Conservation (phyloP, 2,797 vertebrate species). For the Acomys russatus region DNA sequence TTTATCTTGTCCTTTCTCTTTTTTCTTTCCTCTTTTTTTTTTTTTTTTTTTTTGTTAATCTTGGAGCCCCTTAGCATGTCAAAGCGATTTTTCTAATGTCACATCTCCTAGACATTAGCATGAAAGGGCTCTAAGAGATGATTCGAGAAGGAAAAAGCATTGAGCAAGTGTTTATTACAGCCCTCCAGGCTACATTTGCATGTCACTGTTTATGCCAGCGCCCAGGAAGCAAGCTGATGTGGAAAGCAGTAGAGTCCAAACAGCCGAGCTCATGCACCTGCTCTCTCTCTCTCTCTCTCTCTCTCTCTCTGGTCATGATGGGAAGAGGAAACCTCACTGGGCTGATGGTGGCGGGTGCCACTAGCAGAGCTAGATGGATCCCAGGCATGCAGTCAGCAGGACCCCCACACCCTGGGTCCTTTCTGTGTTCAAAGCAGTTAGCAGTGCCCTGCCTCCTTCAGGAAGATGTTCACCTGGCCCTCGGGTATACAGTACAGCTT, state of each 20-base stretch:
- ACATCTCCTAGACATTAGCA: slow-evolving; percentile 99
- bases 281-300: slow-evolving; percentile 85
- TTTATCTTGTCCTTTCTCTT: slow-evolving; percentile 98
- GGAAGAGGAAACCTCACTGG: slow-evolving; percentile 86
- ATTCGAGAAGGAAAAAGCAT: slow-evolving; percentile 95
- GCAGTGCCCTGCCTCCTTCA: neutral
- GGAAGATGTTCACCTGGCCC: neutral
- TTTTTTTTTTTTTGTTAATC: slow-evolving; percentile 98
- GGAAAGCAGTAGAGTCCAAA: slow-evolving; percentile 88
- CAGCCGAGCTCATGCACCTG: slow-evolving; percentile 85
- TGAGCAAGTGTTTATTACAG: slow-evolving; percentile 95
- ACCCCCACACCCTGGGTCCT: neutral
- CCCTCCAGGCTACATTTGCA: slow-evolving; percentile 93
- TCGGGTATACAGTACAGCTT: rapidly evolving
- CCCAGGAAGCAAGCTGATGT: slow-evolving; percentile 89
- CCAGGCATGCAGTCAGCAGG: slow-evolving; percentile 39
- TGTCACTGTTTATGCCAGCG: slow-evolving; percentile 88
- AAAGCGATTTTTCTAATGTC: slow-evolving; percentile 99
- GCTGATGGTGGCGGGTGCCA: slow-evolving; percentile 83
- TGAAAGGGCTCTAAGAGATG: slow-evolving; percentile 97
- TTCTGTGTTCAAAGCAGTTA: slow-evolving; percentile 8
- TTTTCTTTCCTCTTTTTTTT: rapidly evolving
- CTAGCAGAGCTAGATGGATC: slow-evolving; percentile 79
- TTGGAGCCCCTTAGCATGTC: slow-evolving; percentile 97
- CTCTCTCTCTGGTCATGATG: slow-evolving; percentile 85